phyloP scores from a whole-genome alignment of 1,140 invertebrate species.

The Rhynchophorus ferrugineus region DNA sequence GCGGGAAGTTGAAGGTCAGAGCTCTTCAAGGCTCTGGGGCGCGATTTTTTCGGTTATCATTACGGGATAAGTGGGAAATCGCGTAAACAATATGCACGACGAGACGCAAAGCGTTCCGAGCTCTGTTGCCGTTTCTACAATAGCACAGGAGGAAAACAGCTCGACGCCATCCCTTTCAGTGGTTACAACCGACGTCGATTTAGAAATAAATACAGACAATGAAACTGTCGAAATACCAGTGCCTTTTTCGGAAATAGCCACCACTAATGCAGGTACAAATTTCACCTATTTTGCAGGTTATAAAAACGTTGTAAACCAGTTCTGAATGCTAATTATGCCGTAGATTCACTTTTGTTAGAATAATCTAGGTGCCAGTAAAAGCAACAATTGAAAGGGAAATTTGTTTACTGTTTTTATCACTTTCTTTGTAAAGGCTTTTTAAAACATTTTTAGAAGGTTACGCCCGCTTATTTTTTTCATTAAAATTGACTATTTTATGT shows the following conservation, averaged over 20 bases:
- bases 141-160: conserved; percentile 34
- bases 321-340: conserved; percentile 19
- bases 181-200: conserved; percentile 33
- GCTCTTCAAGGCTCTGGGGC: conserved; percentile 39
- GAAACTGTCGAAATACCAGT: conserved; percentile 39
- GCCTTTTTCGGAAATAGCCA: conserved; percentile 34
- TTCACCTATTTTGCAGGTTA: conserved; percentile 31
- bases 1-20: conserved; percentile 39
- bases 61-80: conserved; percentile 36
- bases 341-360: conserved; percentile 32
- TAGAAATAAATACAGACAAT: conserved; percentile 35
- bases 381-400: conserved; percentile 31
- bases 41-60: conserved; percentile 34
- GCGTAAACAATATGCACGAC: conserved; percentile 42
- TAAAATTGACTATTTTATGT: no score
- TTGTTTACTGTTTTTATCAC: neutral
- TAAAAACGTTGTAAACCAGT: conserved; percentile 24
- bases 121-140: conserved; percentile 43
- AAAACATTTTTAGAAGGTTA: neutral
- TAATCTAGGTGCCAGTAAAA: conserved; percentile 24
- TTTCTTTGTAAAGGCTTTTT: neutral
- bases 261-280: conserved; percentile 29
- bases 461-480: neutral
- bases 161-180: conserved; percentile 29
- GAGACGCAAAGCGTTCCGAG: conserved; percentile 43